Evolutionary conservation across 2,797 vertebrate genomes (phyloP).

Genomic region (Propithecus deckenii): DNA sequence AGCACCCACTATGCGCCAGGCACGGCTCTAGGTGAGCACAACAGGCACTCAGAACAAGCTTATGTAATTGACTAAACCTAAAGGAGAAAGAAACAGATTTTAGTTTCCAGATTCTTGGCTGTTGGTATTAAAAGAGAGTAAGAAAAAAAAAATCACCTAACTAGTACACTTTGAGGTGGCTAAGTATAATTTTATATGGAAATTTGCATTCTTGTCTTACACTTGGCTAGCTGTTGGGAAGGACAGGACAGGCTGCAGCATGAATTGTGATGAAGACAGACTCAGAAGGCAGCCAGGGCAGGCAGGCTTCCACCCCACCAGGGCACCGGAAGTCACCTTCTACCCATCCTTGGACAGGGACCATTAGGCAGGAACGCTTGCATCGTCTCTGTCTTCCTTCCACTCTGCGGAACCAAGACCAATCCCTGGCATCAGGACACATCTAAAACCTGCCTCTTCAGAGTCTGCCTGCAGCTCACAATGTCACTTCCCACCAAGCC

Average conservation of each 20-base stretch:
- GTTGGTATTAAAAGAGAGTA: not conserved
- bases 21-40: not conserved
- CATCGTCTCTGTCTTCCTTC: not conserved
- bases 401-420: not conserved
- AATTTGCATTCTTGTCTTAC: not conserved
- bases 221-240: not conserved
- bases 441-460: not conserved
- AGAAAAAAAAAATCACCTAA: no score
- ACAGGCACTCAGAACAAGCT: not conserved
- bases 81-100: not conserved
- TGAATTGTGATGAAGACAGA: not conserved
- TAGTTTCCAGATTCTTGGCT: not conserved
- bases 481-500: conserved; percentile 20
- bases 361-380: conserved; percentile 24
- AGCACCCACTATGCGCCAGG: not conserved
- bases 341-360: not conserved
- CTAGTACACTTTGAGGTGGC: not conserved
- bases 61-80: not conserved
- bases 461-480: not conserved
- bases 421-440: not conserved
- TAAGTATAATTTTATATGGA: not conserved
- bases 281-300: not conserved
- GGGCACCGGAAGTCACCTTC: not conserved
- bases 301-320: not conserved
- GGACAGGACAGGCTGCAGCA: not conserved